phyloP scores from a whole-genome alignment of 92 coral and sea anemone genomes.

The Palythoa heliodiscus region DNA sequence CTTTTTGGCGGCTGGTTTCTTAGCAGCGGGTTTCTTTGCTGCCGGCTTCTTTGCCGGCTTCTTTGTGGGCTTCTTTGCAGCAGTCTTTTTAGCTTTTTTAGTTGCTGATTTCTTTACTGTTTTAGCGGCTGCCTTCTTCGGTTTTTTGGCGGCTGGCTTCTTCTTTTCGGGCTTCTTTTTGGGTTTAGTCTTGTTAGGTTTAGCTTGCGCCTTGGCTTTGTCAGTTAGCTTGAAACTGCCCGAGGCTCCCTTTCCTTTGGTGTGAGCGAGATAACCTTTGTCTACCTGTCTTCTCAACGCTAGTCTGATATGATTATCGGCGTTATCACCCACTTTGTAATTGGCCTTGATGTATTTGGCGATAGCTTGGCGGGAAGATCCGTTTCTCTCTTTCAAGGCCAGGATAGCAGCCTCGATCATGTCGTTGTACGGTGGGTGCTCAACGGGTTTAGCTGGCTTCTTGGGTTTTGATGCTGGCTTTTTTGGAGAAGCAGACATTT shows the following conservation, averaged over 20 bases:
- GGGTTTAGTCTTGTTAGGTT: no score
- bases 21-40: no score
- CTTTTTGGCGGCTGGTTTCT: not conserved
- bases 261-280: not conserved
- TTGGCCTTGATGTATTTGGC: not conserved
- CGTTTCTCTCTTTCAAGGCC: not conserved
- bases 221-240: no score
- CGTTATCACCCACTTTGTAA: not conserved
- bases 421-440: not conserved
- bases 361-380: slow-evolving; percentile 3
- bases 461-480: no score
- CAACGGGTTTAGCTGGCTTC: no score
- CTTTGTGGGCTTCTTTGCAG: no score
- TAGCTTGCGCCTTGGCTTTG: no score
- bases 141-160: not conserved
- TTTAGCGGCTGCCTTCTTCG: not conserved
- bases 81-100: no score
- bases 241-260: no score
- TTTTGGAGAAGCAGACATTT: no score
- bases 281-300: not conserved
- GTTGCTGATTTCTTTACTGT: no score
- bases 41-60: no score
- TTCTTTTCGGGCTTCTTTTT: not conserved
- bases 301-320: not conserved
- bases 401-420: not conserved